Conservation (phyloP, 2,113 vertebrate species). For the Caracal caracal region DNA sequence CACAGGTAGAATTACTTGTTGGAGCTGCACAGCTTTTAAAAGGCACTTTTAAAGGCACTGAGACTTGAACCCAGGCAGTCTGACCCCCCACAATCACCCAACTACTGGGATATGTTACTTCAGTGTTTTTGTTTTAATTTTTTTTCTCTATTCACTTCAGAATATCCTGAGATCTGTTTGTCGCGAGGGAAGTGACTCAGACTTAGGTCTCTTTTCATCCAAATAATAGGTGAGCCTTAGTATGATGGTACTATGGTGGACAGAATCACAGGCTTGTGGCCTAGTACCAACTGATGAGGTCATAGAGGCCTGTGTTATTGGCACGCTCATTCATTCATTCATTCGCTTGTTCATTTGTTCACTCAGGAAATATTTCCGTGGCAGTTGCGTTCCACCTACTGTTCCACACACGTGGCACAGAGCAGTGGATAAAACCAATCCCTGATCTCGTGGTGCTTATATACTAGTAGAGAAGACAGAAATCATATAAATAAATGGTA, state of each 20-base stretch:
- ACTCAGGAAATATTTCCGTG: neutral
- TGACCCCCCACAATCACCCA: neutral
- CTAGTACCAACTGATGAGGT: neutral
- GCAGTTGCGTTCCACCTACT: neutral
- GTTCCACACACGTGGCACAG: rapidly evolving
- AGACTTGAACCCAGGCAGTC: neutral
- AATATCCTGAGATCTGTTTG: neutral
- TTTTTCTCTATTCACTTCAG: neutral
- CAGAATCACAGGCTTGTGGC: no score
- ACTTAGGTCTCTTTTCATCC: neutral
- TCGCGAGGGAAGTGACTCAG: neutral
- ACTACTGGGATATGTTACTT: neutral
- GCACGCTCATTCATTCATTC: neutral
- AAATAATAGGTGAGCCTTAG: neutral
- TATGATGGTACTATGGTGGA: neutral
- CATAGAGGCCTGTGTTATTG: neutral
- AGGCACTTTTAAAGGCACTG: neutral
- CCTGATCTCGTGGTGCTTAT: neutral
- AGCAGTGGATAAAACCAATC: no score
- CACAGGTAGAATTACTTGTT: neutral
- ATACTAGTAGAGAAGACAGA: neutral
- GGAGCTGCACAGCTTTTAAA: neutral
- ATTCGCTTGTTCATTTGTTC: neutral
- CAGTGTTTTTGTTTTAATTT: neutral
- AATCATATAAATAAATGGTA: no score